A percentile compares a stretch with the other conserved stretches of the same genome.
phyloP scores from a whole-genome alignment of 2,113 vertebrate species.

The Lepisosteus oculatus region DNA sequence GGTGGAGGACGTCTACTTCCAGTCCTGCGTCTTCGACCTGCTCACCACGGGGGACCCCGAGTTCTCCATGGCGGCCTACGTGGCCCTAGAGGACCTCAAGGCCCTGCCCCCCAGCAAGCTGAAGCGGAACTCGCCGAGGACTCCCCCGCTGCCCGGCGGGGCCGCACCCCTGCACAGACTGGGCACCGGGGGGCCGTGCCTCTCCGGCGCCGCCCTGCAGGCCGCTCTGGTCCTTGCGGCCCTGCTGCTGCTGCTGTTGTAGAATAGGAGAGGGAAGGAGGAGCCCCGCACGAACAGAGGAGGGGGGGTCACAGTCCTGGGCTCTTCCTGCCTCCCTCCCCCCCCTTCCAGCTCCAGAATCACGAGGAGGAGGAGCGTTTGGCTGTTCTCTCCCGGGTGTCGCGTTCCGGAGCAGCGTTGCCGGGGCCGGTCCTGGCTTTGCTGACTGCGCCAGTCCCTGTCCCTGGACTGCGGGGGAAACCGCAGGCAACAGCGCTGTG shows the following conservation, averaged over 20 bases:
- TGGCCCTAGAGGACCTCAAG: constrained; percentile 74
- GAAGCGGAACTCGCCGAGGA: constrained; percentile 64
- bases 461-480: too few relatives aligned
- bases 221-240: constrained; percentile 34
- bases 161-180: constrained; percentile 23
- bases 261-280: constrained; percentile 17
- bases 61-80: constrained; percentile 75
- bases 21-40: constrained; percentile 80
- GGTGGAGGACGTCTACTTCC: constrained; percentile 79
- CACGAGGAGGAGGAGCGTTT: too few relatives aligned
- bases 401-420: too few relatives aligned
- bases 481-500: too few relatives aligned
- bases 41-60: constrained; percentile 75
- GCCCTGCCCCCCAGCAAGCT: constrained; percentile 72
- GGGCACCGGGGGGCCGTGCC: too few relatives aligned
- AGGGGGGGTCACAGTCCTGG: constrained; percentile 56
- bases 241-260: constrained; percentile 49
- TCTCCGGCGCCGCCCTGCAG: constrained; percentile 23
- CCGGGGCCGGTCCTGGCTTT: too few relatives aligned
- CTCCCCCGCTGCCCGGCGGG: constrained; percentile 35
- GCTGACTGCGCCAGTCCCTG: too few relatives aligned
- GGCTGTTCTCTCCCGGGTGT: too few relatives aligned
- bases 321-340: too few relatives aligned
- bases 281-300: constrained; percentile 54
- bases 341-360: too few relatives aligned